Conservation (phyloP, 2,113 vertebrate species). For the Xiphophorus maculatus region DNA sequence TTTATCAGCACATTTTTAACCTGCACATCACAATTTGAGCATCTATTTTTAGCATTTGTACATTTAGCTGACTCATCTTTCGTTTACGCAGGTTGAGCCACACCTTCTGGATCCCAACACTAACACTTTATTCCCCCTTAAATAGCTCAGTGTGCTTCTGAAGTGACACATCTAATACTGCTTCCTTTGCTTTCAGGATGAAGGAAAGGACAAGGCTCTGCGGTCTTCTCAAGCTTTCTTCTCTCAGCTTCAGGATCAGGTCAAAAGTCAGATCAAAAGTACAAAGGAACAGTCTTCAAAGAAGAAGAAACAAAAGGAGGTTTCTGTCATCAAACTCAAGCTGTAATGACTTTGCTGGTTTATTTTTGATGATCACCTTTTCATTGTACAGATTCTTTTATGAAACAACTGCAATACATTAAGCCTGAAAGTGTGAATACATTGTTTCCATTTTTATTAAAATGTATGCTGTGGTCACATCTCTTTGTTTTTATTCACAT, state of each 20-base stretch:
- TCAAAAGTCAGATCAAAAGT: conserved; percentile 90
- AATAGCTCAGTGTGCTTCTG: neutral
- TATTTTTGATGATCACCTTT: conserved; percentile 14
- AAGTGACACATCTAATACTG: neutral
- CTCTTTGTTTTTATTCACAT: neutral
- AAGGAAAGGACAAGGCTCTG: conserved; percentile 92
- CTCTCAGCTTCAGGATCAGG: conserved; percentile 95
- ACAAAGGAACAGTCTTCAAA: conserved; percentile 82
- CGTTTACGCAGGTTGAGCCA: neutral
- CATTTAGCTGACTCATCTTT: neutral
- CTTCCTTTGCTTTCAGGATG: conserved; percentile 81
- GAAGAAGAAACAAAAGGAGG: conserved; percentile 80
- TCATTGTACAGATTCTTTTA: conserved; percentile 67
- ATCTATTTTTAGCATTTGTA: neutral
- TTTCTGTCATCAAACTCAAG: conserved; percentile 92
- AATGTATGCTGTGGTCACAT: conserved; percentile 4
- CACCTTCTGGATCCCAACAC: conserved; percentile 1
- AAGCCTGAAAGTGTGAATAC: conserved; percentile 32
- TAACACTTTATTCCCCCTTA: neutral
- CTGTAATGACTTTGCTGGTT: conserved; percentile 74
- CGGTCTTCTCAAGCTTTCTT: conserved; percentile 96
- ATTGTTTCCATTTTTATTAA: conserved; percentile 41
- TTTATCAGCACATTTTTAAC: neutral
- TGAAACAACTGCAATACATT: conserved; percentile 29
- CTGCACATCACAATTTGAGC: neutral